Evolutionary conservation across 2,113 vertebrate species (phyloP).

Genomic region (Chroicocephalus ridibundus): DNA sequence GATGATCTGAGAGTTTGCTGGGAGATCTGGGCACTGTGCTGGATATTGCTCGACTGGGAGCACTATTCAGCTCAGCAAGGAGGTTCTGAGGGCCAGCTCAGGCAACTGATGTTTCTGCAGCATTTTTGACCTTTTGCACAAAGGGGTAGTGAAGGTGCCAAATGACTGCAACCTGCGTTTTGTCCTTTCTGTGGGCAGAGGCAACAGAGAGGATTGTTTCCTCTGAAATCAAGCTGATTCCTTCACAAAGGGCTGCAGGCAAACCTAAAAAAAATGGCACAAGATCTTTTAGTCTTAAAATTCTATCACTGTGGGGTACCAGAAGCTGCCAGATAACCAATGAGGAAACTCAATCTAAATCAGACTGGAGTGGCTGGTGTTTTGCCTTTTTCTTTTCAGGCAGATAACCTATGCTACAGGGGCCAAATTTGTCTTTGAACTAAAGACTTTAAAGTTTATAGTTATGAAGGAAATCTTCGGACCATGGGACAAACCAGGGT

Average conservation of each 20-base stretch:
- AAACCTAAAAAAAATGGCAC: not conserved
- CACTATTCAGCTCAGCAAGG: not conserved
- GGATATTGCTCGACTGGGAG: not conserved
- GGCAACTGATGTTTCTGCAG: not conserved
- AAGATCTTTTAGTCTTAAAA: not conserved
- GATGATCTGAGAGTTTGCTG: not conserved
- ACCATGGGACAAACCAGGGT: not conserved
- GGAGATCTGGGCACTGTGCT: not conserved
- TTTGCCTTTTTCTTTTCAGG: not conserved
- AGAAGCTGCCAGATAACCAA: not conserved
- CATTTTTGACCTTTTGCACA: slow-evolving; percentile 4
- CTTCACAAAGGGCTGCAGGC: not conserved
- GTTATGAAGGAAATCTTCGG: not conserved
- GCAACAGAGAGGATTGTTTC: not conserved
- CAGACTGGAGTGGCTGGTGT: not conserved
- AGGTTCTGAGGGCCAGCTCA: not conserved
- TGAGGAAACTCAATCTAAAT: not conserved
- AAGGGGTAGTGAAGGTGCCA: not conserved
- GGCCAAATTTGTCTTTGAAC: not conserved
- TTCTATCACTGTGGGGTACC: not conserved
- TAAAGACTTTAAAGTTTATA: not conserved
- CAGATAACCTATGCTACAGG: not conserved
- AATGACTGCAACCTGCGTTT: not conserved
- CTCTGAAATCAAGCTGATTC: not conserved
- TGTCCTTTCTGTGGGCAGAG: not conserved